Conservation (phyloP, 37 sponge, comb jelly and placozoan genomes). For the Trichoplax adhaerens region DNA sequence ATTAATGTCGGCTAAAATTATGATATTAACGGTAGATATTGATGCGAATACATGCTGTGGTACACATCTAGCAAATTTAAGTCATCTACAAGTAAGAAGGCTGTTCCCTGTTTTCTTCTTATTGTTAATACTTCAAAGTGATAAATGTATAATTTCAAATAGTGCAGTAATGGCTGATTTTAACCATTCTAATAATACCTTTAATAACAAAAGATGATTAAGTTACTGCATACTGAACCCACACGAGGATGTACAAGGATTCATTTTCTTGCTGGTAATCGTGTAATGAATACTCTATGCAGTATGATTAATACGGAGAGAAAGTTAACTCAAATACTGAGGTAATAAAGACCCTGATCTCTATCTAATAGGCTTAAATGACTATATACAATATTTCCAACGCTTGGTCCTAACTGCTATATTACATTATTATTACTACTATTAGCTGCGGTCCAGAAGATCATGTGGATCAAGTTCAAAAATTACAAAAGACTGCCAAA, state of each 20-base stretch:
- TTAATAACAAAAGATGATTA: conserved; percentile 29
- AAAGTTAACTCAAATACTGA: conserved; percentile 53
- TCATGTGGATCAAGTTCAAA: conserved; percentile 41
- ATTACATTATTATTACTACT: background rate
- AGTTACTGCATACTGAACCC: conserved; percentile 65
- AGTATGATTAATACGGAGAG: conserved; percentile 32
- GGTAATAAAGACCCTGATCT: conserved; percentile 22
- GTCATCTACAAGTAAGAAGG: conserved; percentile 40
- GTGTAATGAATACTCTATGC: conserved; percentile 36
- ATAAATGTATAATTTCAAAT: no score
- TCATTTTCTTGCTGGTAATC: conserved; percentile 64
- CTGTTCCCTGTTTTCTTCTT: background rate
- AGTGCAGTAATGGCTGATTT: no score
- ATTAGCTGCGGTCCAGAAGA: conserved; percentile 46
- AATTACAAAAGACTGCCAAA: conserved; percentile 22
- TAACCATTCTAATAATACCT: no score
- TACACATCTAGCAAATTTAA: conserved; percentile 73
- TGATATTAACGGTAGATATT: conserved; percentile 27
- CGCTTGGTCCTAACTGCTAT: background rate
- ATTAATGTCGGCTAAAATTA: background rate
- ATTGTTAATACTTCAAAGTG: no score
- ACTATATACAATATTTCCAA: background rate
- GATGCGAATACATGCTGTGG: conserved; percentile 98
- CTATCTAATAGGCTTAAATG: background rate
- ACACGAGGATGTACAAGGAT: conserved; percentile 57